These are phyloP conservation scores for Chionoecetes opilio DNA, from an alignment of 1,140 invertebrate species.

Conservation along the genomic window DNA sequence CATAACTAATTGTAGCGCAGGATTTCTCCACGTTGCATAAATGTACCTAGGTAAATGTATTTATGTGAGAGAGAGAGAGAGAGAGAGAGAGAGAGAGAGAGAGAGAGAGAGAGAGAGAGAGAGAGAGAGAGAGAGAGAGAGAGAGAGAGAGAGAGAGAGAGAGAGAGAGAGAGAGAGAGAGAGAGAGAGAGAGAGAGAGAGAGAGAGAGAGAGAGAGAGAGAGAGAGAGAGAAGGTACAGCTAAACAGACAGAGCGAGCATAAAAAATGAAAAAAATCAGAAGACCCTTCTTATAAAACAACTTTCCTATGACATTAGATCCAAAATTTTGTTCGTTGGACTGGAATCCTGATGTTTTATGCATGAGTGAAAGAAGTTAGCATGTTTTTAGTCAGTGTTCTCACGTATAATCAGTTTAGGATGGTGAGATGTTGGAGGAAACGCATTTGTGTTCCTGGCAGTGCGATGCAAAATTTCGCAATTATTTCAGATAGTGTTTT, in stretches of 20 bases:
- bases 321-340: background rate
- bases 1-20: no score
- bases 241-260: no score
- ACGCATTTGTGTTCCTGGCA: background rate
- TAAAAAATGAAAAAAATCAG: no score
- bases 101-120: background rate
- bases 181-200: slow-evolving; percentile 27
- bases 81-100: background rate
- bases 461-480: background rate
- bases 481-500: background rate
- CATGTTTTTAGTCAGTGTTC: background rate
- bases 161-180: slow-evolving; percentile 21
- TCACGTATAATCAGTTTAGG: slow-evolving; percentile 17
- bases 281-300: background rate
- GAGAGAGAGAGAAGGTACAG: background rate
- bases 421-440: background rate
- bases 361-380: background rate
- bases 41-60: background rate
- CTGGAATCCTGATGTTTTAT: background rate
- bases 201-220: slow-evolving; percentile 14
- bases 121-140: background rate
- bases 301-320: slow-evolving; percentile 29
- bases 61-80: background rate
- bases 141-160: background rate
- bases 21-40: no score